Evolutionary conservation across 1,140 invertebrate species (phyloP).

Genomic region (Apis laboriosa): DNA sequence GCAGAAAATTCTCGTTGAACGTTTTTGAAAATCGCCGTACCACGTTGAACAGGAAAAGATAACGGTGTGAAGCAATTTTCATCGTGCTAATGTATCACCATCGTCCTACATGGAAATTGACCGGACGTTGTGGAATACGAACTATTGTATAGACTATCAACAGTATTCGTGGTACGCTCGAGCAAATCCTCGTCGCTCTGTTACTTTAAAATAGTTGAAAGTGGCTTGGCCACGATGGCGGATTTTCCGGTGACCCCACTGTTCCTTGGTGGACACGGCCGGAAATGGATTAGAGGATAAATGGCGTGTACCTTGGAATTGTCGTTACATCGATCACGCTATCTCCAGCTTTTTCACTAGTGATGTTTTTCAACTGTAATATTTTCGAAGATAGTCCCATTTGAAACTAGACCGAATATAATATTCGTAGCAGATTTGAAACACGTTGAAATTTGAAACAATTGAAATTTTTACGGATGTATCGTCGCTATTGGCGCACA

Average conservation of each 20-base stretch:
- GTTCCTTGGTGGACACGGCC: background rate
- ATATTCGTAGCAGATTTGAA: no score
- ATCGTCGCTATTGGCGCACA: no score
- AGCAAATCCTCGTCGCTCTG: background rate
- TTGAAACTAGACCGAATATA: background rate
- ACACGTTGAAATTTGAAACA: no score
- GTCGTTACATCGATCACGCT: background rate
- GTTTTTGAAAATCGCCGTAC: background rate
- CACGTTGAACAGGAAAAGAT: background rate
- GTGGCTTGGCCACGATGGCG: conserved; percentile 1
- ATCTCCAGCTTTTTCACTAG: background rate
- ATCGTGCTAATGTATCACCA: background rate
- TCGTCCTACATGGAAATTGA: conserved; percentile 30
- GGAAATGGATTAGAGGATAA: conserved; percentile 33
- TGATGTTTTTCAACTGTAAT: background rate
- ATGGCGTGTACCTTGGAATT: background rate
- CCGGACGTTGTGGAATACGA: conserved; percentile 39
- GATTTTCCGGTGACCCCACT: background rate
- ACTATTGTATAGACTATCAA: conserved; percentile 38
- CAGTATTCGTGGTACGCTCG: no score
- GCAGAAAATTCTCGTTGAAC: no score
- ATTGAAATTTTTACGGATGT: background rate
- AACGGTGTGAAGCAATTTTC: background rate
- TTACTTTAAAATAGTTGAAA: conserved; percentile 16
- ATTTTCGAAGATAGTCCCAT: background rate